These are phyloP conservation scores for Anarhynchus alexandrinus DNA, from an alignment of 2,113 vertebrate species.

Conservation along the genomic window DNA sequence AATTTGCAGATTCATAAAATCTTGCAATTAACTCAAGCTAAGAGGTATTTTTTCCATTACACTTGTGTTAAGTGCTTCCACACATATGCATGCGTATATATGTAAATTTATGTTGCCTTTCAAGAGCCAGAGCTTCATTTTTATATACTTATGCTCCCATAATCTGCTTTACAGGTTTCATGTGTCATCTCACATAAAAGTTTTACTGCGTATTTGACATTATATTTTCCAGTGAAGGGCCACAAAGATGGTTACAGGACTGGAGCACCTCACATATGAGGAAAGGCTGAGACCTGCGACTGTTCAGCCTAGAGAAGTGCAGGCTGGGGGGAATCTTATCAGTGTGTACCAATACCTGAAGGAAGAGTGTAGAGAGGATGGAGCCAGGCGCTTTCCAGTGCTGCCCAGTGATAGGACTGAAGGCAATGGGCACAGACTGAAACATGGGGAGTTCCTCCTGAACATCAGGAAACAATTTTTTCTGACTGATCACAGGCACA, in stretches of 20 bases:
- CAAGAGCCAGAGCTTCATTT: neutral
- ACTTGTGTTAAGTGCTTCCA: neutral
- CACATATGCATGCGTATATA: neutral
- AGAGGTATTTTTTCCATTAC: neutral
- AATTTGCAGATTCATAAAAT: neutral
- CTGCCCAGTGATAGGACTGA: neutral
- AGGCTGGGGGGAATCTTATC: neutral
- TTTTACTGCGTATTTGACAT: neutral
- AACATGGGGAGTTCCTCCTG: neutral
- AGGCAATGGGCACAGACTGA: neutral
- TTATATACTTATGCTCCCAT: neutral
- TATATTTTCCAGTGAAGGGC: neutral
- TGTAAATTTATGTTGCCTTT: neutral
- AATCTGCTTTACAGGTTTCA: neutral
- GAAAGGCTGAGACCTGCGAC: neutral
- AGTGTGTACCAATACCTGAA: neutral
- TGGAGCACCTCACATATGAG: neutral
- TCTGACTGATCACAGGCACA: neutral
- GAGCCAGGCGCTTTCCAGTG: neutral
- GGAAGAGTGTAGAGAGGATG: neutral
- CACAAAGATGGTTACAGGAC: neutral
- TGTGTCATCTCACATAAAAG: neutral
- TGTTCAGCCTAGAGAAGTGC: neutral
- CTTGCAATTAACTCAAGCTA: neutral
- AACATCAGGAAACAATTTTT: neutral